phyloP scores from a whole-genome alignment of 1,140 invertebrate species.

The Macrobrachium nipponense region DNA sequence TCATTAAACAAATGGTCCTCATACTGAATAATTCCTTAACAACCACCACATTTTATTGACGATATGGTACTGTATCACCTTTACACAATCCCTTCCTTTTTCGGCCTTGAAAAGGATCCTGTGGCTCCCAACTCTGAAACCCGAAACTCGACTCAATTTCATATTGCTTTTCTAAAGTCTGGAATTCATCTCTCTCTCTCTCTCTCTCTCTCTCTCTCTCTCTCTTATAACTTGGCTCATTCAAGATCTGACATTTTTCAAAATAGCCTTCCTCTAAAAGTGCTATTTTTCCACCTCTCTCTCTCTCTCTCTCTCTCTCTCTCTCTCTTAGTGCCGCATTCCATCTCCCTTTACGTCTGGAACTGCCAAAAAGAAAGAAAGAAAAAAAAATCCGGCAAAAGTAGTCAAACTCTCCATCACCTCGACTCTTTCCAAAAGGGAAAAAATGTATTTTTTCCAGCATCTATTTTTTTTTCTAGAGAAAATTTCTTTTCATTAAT shows the following conservation, averaged over 20 bases:
- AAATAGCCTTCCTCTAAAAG: neutral
- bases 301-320: conserved; percentile 28
- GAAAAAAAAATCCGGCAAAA: too few species aligned
- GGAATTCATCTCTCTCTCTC: neutral
- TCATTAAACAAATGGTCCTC: too few species aligned
- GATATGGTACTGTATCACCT: too few species aligned
- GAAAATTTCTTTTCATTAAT: too few species aligned
- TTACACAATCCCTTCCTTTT: neutral
- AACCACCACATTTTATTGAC: too few species aligned
- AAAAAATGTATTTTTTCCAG: too few species aligned
- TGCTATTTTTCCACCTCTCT: neutral
- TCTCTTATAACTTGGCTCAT: neutral
- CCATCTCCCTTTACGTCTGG: neutral
- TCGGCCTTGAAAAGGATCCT: neutral
- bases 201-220: neutral
- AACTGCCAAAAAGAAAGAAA: too few species aligned
- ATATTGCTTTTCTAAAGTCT: too few species aligned
- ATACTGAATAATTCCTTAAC: too few species aligned
- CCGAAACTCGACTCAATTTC: too few species aligned
- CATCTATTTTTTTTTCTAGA: too few species aligned
- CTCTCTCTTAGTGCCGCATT: neutral
- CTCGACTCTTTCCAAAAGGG: neutral
- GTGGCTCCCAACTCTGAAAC: too few species aligned
- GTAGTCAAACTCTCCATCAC: neutral
- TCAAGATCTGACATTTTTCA: neutral